phyloP scores from a whole-genome alignment of 2,888 invertebrate genomes.

The Galerucella nymphaeae region DNA sequence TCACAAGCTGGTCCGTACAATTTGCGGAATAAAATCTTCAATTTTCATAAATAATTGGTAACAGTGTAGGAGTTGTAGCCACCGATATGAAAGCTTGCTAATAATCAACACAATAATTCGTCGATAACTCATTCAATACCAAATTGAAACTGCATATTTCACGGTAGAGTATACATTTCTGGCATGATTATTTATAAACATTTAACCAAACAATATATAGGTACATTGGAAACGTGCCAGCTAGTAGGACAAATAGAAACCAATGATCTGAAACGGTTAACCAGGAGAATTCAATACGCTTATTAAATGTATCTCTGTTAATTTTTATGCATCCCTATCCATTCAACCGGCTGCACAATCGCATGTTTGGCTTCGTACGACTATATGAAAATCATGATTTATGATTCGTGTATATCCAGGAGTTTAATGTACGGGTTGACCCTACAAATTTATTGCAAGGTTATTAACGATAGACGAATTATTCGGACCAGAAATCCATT shows the following conservation, averaged over 20 bases:
- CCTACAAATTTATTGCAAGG: not conserved
- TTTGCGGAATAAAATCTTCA: no score
- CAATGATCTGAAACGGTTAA: not conserved
- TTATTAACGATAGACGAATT: no score
- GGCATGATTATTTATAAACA: not conserved
- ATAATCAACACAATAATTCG: no score
- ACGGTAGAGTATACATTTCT: not conserved
- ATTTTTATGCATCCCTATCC: not conserved
- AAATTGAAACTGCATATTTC: not conserved
- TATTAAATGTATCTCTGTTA: not conserved
- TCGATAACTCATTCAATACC: not conserved
- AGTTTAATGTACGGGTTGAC: not conserved
- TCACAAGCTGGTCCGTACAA: no score
- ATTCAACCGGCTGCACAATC: not conserved
- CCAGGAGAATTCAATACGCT: not conserved
- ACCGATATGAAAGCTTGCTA: no score
- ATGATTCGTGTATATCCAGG: not conserved
- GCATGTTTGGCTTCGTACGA: not conserved
- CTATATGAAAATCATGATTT: not conserved
- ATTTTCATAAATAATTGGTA: no score
- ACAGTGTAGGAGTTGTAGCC: no score
- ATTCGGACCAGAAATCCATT: no score
- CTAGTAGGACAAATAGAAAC: not conserved
- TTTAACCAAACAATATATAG: not conserved
- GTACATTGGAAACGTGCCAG: not conserved